Conservation (phyloP, 2,113 vertebrate genomes). For the Pelecanus crispus region DNA sequence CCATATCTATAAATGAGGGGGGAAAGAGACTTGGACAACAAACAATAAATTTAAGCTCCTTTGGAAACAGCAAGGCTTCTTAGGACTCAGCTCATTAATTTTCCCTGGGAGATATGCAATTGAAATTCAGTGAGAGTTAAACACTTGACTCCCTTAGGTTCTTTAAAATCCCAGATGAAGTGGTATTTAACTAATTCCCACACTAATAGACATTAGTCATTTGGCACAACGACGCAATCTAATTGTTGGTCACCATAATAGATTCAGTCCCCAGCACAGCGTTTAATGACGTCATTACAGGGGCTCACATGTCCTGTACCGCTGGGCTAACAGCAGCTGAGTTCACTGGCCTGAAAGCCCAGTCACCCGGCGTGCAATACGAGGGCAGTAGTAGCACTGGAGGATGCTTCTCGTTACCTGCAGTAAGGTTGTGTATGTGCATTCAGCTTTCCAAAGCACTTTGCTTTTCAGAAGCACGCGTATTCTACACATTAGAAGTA, state of each 20-base stretch:
- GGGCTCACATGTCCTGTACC: background rate
- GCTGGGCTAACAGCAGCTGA: background rate
- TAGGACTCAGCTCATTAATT: constrained; percentile 45
- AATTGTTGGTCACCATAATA: background rate
- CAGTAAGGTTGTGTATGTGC: background rate
- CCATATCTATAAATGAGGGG: background rate
- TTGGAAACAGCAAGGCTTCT: constrained; percentile 21
- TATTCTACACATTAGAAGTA: background rate
- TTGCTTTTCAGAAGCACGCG: background rate
- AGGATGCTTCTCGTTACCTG: background rate
- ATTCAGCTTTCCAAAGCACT: background rate
- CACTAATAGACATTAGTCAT: constrained; percentile 2
- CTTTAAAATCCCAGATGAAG: constrained; percentile 31
- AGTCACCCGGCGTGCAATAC: rapidly evolving
- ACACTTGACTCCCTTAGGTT: constrained; percentile 31
- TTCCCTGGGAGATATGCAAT: constrained; percentile 40
- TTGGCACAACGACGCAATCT: background rate
- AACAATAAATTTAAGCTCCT: background rate
- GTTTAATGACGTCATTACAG: background rate
- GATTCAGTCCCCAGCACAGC: background rate
- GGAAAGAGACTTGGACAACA: background rate
- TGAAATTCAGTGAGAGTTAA: constrained; percentile 39
- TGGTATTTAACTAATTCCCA: constrained; percentile 52
- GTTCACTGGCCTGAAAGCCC: background rate
- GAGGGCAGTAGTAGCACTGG: background rate